phyloP scores from a whole-genome alignment of 2,888 invertebrate species.

The Stegophylla sp. region DNA sequence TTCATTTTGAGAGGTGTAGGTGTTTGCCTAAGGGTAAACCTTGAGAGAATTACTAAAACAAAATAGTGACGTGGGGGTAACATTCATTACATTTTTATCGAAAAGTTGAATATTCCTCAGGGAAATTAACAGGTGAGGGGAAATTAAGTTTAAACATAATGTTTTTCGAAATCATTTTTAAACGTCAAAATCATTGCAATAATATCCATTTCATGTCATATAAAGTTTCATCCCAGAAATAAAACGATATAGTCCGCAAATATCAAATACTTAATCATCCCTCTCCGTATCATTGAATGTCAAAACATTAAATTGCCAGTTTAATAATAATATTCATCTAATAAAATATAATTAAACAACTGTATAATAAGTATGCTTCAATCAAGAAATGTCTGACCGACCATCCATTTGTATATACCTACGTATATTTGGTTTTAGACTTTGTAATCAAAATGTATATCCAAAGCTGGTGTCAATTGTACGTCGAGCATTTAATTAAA shows the following conservation, averaged over 20 bases:
- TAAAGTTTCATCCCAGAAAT: not conserved
- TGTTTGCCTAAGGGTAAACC: constrained; percentile 30
- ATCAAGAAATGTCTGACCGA: not conserved
- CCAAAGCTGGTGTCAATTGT: not conserved
- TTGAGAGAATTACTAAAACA: constrained; percentile 38
- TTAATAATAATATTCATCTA: too few relatives aligned
- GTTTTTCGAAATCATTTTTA: constrained; percentile 1
- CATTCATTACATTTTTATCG: constrained; percentile 10
- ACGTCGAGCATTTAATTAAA: not conserved
- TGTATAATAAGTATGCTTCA: not conserved
- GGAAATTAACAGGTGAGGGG: constrained; percentile 15
- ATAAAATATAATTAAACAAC: constrained; percentile 1
- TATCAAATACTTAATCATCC: not conserved
- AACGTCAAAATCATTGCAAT: not conserved
- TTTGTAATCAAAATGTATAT: not conserved
- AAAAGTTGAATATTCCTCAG: constrained; percentile 23
- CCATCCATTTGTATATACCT: not conserved
- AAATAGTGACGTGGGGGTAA: constrained; percentile 33
- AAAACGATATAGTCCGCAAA: not conserved
- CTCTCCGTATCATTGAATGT: not conserved
- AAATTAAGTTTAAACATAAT: constrained; percentile 16
- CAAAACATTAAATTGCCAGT: constrained; percentile 10
- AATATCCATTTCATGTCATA: not conserved
- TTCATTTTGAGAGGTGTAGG: constrained; percentile 15
- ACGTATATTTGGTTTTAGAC: not conserved